Evolutionary conservation across 1,140 invertebrate species (phyloP), one percentile per base, ranked within the genome.

Genomic region (Pomacea maculata): DNA sequence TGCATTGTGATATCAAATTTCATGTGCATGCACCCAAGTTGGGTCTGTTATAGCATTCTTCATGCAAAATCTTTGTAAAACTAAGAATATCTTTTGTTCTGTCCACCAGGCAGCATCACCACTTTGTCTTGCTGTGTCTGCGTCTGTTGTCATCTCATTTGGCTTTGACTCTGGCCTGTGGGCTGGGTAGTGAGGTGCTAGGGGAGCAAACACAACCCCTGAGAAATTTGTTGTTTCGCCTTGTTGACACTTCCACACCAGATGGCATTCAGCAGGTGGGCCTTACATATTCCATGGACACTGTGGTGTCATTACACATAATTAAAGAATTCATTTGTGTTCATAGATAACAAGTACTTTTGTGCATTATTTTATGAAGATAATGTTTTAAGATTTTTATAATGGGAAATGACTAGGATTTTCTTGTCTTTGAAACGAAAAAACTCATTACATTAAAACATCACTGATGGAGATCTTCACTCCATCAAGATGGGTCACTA

Each of bases 211-310:
- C 94, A 8, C 90, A 91, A 80, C 91, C 91, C n/a, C 87, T 94
- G n/a, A 87, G 93, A 67, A 92, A 92, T 73, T 89, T 94, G 21
- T 88, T 94, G 45, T 94, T 94, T 85, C 93, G 93, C 84, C 90
- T 95, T 70, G 92, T 95, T 12, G 94, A 95, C 88, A 93, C 93
- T n/a, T 84, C 91, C 74, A 92, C 93, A 52, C 93, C 94, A 63
- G 80, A 88, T 54, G 88, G 90, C 63, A 92, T 94, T 72, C 92
- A 94, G 86, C 86, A 91, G 86, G 90, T 91, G 79, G 80, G 83
- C 45, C 12, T 34, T 70, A 6, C 12, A 61, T 61, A 61, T 61
- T 61, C 15, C 15, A 11, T 61, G 57, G 57, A 61, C 4, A 14
- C 15, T 17, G 15, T 14, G 15, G 4, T 61, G 57, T 61, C 5